Conservation (phyloP, 2,797 vertebrate genomes). For the Artibeus lituratus region DNA sequence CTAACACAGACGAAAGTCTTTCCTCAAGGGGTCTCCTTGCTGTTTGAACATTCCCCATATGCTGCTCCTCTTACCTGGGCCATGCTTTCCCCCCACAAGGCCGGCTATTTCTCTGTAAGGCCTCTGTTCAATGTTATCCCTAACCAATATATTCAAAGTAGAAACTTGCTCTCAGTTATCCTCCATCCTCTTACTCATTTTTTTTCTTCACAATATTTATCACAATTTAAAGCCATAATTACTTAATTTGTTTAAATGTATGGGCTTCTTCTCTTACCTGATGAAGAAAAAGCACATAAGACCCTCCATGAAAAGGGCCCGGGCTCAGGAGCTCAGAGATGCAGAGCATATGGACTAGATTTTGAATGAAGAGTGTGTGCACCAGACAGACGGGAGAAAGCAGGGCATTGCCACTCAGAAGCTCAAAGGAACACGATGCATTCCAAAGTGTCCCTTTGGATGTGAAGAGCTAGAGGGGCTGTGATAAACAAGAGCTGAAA, state of each 20-base stretch:
- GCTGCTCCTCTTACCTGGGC: not conserved
- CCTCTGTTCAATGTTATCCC: not conserved
- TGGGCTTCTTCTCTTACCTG: not conserved
- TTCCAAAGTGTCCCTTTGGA: not conserved
- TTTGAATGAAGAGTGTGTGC: not conserved
- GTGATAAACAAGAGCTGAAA: not conserved
- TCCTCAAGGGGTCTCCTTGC: not conserved
- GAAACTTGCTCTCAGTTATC: not conserved
- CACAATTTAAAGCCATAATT: not conserved
- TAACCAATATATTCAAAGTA: not conserved
- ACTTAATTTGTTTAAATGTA: not conserved
- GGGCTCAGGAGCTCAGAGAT: not conserved
- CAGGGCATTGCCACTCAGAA: not conserved
- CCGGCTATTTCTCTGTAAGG: not conserved
- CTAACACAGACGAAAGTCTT: not conserved
- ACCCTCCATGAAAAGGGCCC: not conserved
- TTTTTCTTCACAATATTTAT: not conserved
- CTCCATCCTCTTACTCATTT: not conserved
- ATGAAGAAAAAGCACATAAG: not conserved
- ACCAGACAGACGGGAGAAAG: not conserved
- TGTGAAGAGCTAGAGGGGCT: not conserved
- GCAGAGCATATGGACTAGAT: not conserved
- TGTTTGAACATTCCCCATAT: not conserved
- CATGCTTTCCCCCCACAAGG: not conserved
- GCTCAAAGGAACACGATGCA: not conserved